A percentile compares a stretch with the other conserved stretches of the same genome.
phyloP scores from a whole-genome alignment of 2,113 vertebrate species.

The Rhadina sibilatrix region DNA sequence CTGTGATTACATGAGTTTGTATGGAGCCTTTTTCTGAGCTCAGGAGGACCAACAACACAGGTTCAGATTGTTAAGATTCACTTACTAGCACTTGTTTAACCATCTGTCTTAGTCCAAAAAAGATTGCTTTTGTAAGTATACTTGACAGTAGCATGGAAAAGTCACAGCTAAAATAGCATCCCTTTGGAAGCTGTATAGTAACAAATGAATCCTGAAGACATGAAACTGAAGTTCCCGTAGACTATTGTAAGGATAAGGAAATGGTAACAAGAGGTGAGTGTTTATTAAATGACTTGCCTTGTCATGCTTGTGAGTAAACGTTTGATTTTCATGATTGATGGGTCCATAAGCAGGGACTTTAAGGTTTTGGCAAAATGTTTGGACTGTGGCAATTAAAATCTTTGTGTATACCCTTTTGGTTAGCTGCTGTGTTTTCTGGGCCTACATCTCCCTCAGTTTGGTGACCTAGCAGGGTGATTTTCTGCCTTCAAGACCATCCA shows the following conservation, averaged over 20 bases:
- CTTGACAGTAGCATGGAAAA: background rate
- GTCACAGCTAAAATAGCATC: background rate
- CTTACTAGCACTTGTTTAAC: background rate
- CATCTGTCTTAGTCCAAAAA: background rate
- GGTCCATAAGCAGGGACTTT: background rate
- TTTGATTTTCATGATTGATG: background rate
- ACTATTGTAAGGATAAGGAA: background rate
- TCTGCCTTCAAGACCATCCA: background rate
- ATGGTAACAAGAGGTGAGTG: background rate
- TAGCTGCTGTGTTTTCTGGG: background rate
- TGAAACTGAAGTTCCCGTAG: background rate
- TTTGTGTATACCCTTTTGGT: background rate
- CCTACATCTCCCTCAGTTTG: background rate
- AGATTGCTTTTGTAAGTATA: background rate
- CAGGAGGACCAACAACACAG: background rate
- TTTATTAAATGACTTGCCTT: background rate
- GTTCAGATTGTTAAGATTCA: background rate
- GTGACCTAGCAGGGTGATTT: background rate
- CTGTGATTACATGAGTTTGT: background rate
- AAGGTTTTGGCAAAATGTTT: background rate
- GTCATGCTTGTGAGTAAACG: accelerated
- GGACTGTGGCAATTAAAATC: background rate
- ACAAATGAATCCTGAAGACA: background rate
- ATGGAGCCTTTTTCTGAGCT: background rate
- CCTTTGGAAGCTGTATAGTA: background rate